Conservation (phyloP, 2,113 vertebrate genomes). For the Neolamprologus modestus region DNA sequence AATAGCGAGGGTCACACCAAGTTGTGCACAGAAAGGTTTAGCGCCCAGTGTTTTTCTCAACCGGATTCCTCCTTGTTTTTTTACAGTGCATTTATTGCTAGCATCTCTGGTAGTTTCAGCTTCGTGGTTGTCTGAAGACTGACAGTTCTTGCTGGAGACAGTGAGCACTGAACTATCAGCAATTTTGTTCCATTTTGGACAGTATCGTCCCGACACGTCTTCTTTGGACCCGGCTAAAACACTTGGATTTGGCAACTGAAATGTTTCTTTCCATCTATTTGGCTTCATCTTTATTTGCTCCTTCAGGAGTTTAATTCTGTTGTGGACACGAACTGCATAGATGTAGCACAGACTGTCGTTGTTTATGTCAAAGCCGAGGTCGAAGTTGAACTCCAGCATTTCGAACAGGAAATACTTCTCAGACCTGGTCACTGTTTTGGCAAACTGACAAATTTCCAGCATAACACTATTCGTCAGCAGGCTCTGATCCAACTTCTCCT, state of each 20-base stretch:
- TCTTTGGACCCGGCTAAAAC: no score
- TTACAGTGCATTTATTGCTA: rapidly evolving
- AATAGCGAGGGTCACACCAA: neutral
- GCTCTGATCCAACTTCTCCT: neutral
- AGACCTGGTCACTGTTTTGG: neutral
- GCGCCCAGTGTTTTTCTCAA: neutral
- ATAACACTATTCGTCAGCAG: conserved; percentile 15
- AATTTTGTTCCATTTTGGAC: neutral
- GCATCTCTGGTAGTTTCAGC: neutral
- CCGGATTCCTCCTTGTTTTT: neutral
- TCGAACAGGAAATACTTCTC: conserved; percentile 12
- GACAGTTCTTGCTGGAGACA: neutral
- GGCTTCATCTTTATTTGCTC: neutral
- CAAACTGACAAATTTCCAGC: conserved; percentile 15
- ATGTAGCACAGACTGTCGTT: neutral
- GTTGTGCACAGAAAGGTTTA: neutral
- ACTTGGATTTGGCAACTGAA: neutral
- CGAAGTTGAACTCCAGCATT: conserved; percentile 26
- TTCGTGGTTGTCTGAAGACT: neutral
- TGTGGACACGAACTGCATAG: neutral
- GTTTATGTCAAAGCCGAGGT: neutral
- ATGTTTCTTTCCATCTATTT: neutral
- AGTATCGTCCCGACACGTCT: rapidly evolving
- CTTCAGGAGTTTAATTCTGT: neutral
- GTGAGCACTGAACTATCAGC: neutral